Percentiles rank a stretch among this genome's conserved stretches.
These are phyloP conservation scores for Dallia pectoralis DNA, from an alignment of 2,797 vertebrate species.

Conservation along the genomic window DNA sequence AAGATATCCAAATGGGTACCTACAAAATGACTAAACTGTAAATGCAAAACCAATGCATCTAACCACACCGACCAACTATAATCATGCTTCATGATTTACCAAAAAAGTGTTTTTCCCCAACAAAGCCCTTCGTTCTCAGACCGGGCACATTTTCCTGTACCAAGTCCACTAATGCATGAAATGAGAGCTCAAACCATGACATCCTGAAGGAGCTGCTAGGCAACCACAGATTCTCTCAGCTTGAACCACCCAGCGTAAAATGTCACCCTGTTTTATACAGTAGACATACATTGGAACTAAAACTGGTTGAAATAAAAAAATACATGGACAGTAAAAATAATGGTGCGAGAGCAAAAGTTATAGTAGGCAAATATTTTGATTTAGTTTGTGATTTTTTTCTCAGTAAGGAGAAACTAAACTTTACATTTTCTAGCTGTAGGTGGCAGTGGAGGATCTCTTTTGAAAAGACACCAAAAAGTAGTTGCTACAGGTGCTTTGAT, in stretches of 20 bases:
- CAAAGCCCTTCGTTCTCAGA: neutral
- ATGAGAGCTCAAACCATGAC: constrained; percentile 9
- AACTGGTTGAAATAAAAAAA: neutral
- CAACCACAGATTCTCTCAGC: constrained; percentile 3
- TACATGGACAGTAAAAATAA: neutral
- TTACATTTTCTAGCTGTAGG: constrained; percentile 33
- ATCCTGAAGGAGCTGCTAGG: neutral
- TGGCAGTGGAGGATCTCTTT: constrained; percentile 56
- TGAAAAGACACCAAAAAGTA: neutral
- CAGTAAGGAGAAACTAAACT: neutral
- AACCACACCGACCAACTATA: neutral
- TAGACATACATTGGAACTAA: constrained; percentile 4
- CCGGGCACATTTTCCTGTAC: neutral
- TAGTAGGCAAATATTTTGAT: neutral
- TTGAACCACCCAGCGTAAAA: neutral
- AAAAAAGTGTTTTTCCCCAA: neutral
- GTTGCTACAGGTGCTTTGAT: neutral
- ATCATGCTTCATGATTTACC: neutral
- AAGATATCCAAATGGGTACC: no score
- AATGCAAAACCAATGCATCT: neutral
- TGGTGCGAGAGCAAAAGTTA: constrained; percentile 18
- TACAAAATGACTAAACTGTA: no score
- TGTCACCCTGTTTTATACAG: neutral
- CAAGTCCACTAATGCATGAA: constrained; percentile 26
- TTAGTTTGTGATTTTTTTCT: neutral